phyloP scores from a whole-genome alignment of 2,113 vertebrate species.

The Pomatorhinus ruficollis region DNA sequence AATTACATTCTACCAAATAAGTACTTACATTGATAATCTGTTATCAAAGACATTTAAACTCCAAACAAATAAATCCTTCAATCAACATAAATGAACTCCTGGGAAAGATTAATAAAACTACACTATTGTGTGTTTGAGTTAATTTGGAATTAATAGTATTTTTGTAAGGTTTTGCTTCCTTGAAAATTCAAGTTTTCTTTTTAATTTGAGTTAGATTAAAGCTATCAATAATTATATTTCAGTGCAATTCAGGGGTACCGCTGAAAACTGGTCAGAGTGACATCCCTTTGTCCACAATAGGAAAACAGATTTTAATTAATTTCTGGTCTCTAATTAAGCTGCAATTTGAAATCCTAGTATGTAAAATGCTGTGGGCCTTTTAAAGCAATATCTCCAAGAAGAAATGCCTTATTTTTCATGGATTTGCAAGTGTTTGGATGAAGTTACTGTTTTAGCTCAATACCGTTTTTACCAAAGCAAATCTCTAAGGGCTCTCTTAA shows the following conservation, averaged over 20 bases:
- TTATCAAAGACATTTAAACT: constrained; percentile 5
- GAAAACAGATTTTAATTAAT: not conserved
- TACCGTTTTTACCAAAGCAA: not conserved
- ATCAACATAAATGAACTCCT: not conserved
- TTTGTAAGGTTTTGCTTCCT: not conserved
- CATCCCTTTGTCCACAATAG: not conserved
- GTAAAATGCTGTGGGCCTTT: not conserved
- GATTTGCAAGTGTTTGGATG: not conserved
- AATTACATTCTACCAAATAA: constrained; percentile 19
- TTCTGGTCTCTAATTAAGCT: not conserved
- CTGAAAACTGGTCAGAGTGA: not conserved
- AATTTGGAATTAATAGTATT: not conserved
- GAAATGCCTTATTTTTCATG: not conserved
- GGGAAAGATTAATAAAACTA: not conserved
- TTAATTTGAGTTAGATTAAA: not conserved
- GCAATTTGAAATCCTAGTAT: not conserved
- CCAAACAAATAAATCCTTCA: constrained; percentile 25
- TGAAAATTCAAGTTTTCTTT: not conserved
- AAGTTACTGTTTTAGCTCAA: not conserved
- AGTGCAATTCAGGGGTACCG: not conserved
- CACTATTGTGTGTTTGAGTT: not conserved
- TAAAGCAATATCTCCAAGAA: not conserved
- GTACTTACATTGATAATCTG: not conserved
- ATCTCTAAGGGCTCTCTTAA: not conserved
- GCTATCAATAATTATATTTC: not conserved